Evolutionary conservation across 1,140 invertebrate species (phyloP).

Genomic region (Drosophila ogumai): DNA sequence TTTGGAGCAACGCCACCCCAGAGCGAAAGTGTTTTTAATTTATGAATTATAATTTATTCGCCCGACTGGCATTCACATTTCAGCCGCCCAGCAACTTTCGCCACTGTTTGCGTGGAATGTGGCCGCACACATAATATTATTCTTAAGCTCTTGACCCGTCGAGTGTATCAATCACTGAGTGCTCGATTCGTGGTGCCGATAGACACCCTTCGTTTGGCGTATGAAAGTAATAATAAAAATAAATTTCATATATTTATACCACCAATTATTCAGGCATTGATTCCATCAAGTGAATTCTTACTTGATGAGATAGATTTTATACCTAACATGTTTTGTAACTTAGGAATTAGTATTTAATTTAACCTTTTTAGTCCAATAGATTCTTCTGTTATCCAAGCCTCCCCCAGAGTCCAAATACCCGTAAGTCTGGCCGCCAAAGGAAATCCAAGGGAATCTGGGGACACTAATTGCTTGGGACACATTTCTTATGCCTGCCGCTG

Average conservation of each 20-base stretch:
- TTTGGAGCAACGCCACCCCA: constrained; percentile 58
- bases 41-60: constrained; percentile 78
- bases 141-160: constrained; percentile 28
- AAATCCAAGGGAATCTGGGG: constrained; percentile 18
- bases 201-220: constrained; percentile 8
- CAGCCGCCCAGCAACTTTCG: constrained; percentile 32
- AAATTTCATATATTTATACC: neutral
- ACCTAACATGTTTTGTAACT: neutral
- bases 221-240: neutral
- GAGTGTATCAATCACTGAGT: constrained; percentile 66
- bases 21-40: constrained; percentile 64
- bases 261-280: neutral
- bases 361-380: neutral
- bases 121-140: constrained; percentile 44
- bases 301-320: neutral
- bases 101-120: constrained; percentile 65
- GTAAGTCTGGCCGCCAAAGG: neutral
- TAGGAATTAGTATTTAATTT: constrained; percentile 1
- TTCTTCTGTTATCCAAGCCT: neutral
- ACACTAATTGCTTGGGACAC: constrained; percentile 75
- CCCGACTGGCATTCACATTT: constrained; percentile 52
- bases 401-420: neutral
- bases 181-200: constrained; percentile 37
- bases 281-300: too few relatives aligned
- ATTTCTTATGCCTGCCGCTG: constrained; percentile 76